phyloP scores from a whole-genome alignment of 2,888 invertebrate genomes.

The Eledone cirrhosa region DNA sequence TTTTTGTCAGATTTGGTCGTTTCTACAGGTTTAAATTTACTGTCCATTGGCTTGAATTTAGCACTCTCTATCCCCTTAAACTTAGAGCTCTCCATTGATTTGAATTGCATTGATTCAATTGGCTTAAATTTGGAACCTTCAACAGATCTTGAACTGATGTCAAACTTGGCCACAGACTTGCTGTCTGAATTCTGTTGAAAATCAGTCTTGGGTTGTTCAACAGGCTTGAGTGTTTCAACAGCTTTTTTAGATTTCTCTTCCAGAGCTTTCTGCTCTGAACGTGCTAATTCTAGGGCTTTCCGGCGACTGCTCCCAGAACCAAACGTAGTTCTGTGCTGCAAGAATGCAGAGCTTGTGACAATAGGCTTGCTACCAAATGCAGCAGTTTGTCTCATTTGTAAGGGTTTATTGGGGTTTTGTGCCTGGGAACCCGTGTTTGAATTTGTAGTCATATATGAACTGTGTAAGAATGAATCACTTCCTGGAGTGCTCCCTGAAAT shows the following conservation, averaged over 20 bases:
- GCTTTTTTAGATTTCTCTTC: slow-evolving; percentile 14
- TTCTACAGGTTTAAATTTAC: slow-evolving; percentile 19
- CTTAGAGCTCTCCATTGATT: background rate
- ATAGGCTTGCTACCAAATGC: slow-evolving; percentile 22
- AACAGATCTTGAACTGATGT: slow-evolving; percentile 10
- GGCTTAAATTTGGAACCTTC: slow-evolving; percentile 16
- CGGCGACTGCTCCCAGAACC: slow-evolving; percentile 26
- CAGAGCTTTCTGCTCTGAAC: slow-evolving; percentile 16
- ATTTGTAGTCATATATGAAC: slow-evolving; percentile 23
- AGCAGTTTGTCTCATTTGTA: background rate
- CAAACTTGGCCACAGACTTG: slow-evolving; percentile 12
- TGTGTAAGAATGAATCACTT: slow-evolving; percentile 13
- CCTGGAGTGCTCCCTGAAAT: slow-evolving; percentile 10
- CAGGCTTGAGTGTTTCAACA: background rate
- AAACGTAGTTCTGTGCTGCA: slow-evolving; percentile 23
- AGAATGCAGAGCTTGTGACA: slow-evolving; percentile 3
- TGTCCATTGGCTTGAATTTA: slow-evolving; percentile 18
- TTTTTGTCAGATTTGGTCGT: slow-evolving; percentile 20
- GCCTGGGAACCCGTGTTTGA: slow-evolving; percentile 4
- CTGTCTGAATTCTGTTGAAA: slow-evolving; percentile 3
- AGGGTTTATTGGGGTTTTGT: slow-evolving; percentile 12
- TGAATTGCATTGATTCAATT: slow-evolving; percentile 17
- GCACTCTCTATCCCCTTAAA: slow-evolving; percentile 21
- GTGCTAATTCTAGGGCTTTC: slow-evolving; percentile 17
- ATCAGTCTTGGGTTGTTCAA: slow-evolving; percentile 7